Evolutionary conservation across 2,113 vertebrate species (phyloP).

Genomic region (Carassius gibelio): DNA sequence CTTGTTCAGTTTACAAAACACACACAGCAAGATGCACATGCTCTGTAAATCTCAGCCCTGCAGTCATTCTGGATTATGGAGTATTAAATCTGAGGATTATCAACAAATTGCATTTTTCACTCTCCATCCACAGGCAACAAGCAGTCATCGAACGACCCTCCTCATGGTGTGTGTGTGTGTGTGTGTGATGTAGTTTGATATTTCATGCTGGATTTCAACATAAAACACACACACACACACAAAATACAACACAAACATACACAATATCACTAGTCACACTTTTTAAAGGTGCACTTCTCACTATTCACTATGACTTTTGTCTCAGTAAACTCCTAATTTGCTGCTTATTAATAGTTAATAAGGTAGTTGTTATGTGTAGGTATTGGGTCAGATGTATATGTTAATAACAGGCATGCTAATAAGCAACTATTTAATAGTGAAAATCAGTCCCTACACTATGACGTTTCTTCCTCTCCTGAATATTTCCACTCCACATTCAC

Average conservation of each 20-base stretch:
- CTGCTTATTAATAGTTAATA: too few species aligned
- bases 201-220: not conserved
- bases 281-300: too few species aligned
- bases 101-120: conserved; percentile 77
- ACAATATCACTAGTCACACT: not conserved
- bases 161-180: conserved; percentile 42
- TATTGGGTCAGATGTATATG: too few species aligned
- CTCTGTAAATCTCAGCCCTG: conserved; percentile 73
- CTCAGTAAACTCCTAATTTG: too few species aligned
- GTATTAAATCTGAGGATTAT: conserved; percentile 82
- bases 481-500: conserved; percentile 65
- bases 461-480: conserved; percentile 33
- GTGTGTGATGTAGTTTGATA: not conserved
- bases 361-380: too few species aligned
- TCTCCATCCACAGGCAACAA: conserved; percentile 63
- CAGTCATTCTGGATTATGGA: conserved; percentile 76
- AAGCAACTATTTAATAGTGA: too few species aligned
- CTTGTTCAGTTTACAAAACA: conserved; percentile 15
- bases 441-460: too few species aligned
- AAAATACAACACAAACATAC: not conserved
- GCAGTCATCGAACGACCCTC: conserved; percentile 72
- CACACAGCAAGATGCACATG: conserved; percentile 65
- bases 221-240: not conserved
- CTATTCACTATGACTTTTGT: too few species aligned
- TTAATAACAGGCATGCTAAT: too few species aligned